Evolutionary conservation across 2,113 vertebrate genomes (phyloP).

Genomic region (Fulmarus glacialis): DNA sequence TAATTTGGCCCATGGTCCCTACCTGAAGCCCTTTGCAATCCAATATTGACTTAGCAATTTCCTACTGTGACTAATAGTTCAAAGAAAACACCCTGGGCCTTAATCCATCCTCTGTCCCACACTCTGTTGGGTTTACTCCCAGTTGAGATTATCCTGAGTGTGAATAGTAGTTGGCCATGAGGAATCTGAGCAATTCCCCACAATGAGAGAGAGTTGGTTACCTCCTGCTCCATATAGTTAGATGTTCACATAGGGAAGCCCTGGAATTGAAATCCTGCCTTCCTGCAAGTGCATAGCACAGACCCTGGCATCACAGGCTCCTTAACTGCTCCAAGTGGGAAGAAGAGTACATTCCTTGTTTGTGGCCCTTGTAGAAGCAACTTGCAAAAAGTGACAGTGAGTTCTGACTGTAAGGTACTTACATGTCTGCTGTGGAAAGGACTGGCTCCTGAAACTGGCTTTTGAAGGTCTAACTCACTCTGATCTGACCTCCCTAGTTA

Average conservation of each 20-base stretch:
- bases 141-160: neutral
- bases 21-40: neutral
- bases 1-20: neutral
- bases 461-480: conserved; percentile 1
- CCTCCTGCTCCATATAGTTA: neutral
- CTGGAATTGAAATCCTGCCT: neutral
- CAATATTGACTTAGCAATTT: neutral
- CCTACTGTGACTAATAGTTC: neutral
- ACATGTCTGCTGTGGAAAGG: neutral
- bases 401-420: neutral
- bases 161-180: neutral
- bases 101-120: neutral
- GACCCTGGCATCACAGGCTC: neutral
- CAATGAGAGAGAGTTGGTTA: neutral
- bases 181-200: neutral
- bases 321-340: neutral
- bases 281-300: neutral
- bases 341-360: neutral
- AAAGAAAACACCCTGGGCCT: neutral
- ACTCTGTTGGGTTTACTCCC: neutral
- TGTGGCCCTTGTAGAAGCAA: neutral
- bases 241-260: neutral
- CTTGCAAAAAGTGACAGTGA: neutral
- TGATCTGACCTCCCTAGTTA: conserved; percentile 31
- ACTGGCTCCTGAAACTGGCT: neutral